Conservation (phyloP, 2,888 invertebrate genomes). For the Colostygia pectinataria region DNA sequence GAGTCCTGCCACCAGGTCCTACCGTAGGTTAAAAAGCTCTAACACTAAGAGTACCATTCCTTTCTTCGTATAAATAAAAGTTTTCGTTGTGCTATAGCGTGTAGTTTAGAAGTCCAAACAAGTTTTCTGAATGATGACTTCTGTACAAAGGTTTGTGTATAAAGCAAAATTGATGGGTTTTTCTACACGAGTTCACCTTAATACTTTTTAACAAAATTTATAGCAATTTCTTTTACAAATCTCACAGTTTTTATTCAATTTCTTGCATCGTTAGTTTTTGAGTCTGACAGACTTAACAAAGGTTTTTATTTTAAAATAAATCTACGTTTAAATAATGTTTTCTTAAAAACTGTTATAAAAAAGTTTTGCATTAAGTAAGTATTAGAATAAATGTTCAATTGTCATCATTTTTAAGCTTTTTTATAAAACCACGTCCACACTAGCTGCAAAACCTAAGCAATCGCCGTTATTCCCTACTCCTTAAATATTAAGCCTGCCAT, state of each 20-base stretch:
- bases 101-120: background rate
- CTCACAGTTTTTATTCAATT: slow-evolving; percentile 8
- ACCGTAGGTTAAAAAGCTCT: too few species aligned
- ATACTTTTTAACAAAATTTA: slow-evolving; percentile 3
- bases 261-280: slow-evolving; percentile 11
- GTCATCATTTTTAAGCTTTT: too few species aligned
- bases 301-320: too few species aligned
- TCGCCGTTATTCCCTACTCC: slow-evolving; percentile 1
- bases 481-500: slow-evolving; percentile 14
- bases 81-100: too few species aligned
- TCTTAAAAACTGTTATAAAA: too few species aligned
- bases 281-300: slow-evolving; percentile 7
- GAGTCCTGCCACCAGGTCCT: too few species aligned
- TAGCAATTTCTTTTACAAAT: slow-evolving; percentile 5
- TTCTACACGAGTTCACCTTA: slow-evolving; percentile 4
- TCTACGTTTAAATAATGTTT: too few species aligned
- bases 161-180: slow-evolving; percentile 8
- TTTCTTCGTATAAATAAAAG: too few species aligned
- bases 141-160: slow-evolving; percentile 1
- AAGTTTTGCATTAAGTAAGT: too few species aligned
- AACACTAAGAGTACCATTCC: too few species aligned
- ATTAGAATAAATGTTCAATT: too few species aligned
- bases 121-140: slow-evolving; percentile 4
- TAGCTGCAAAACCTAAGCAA: background rate
- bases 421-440: background rate